phyloP scores from a whole-genome alignment of 2,797 vertebrate genomes.

The Karalla daura region DNA sequence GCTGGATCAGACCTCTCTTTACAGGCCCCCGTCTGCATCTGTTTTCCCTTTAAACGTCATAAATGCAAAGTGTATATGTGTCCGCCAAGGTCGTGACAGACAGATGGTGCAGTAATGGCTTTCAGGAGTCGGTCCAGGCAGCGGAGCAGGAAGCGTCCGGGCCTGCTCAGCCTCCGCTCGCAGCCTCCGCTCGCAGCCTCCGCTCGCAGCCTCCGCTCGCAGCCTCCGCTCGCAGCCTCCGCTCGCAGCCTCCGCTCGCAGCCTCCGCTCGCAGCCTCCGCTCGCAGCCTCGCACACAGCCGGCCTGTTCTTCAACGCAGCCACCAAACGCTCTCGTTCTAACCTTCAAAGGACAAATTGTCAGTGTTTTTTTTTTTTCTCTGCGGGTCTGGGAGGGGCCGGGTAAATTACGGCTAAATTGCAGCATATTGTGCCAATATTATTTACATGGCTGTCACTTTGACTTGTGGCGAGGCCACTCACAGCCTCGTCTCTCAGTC shows the following conservation, averaged over 20 bases:
- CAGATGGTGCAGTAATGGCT: conserved; percentile 77
- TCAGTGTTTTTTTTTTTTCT: conserved; percentile 11
- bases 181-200: conserved; percentile 54
- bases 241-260: conserved; percentile 51
- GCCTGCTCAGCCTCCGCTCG: conserved; percentile 61
- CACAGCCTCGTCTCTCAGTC: conserved; percentile 65
- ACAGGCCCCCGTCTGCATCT: conserved; percentile 66
- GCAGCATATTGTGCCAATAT: conserved; percentile 62
- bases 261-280: conserved; percentile 57
- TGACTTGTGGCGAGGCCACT: conserved; percentile 59
- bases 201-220: conserved; percentile 51
- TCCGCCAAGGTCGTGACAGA: conserved; percentile 73
- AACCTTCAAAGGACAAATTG: conserved; percentile 75
- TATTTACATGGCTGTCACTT: conserved; percentile 80
- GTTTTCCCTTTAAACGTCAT: conserved; percentile 74
- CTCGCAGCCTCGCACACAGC: conserved; percentile 58
- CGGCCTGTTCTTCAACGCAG: conserved; percentile 34
- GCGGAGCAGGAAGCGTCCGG: conserved; percentile 52
- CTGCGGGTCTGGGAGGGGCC: conserved; percentile 8
- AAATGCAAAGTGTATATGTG: conserved; percentile 70
- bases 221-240: conserved; percentile 59
- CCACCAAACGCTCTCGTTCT: conserved; percentile 47
- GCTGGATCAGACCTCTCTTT: conserved; percentile 66
- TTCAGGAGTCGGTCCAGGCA: conserved; percentile 58
- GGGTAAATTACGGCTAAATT: conserved; percentile 69